phyloP scores from a whole-genome alignment of 2,797 vertebrate genomes.

The Netta rufina region DNA sequence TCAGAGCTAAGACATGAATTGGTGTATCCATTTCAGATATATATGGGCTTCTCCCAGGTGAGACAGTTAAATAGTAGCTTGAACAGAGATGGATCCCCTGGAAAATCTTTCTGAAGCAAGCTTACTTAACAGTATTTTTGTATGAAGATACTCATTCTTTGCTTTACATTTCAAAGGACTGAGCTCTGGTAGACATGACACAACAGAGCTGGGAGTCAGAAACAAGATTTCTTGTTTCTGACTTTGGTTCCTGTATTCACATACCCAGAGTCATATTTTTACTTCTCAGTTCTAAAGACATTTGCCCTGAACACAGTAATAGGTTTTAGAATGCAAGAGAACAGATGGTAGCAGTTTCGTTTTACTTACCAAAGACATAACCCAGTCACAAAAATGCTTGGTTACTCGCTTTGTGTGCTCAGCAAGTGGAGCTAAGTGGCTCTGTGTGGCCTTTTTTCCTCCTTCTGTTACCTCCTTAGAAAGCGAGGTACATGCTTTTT shows the following conservation, averaged over 20 bases:
- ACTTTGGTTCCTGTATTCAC: not conserved
- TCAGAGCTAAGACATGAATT: not conserved
- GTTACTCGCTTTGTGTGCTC: conserved; percentile 64
- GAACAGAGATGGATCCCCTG: not conserved
- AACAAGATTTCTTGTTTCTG: not conserved
- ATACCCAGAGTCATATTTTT: not conserved
- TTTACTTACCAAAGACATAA: conserved; percentile 71
- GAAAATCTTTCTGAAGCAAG: not conserved
- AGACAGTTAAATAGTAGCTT: not conserved
- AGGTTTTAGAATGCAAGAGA: not conserved
- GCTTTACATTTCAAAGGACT: not conserved
- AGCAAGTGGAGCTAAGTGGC: conserved; percentile 6
- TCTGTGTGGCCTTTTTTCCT: conserved; percentile 30
- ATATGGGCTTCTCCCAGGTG: not conserved
- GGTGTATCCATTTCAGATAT: not conserved
- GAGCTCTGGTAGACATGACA: not conserved
- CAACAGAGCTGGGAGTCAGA: not conserved
- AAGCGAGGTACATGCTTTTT: conserved; percentile 65
- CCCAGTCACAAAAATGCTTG: conserved; percentile 76
- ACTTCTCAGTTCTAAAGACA: not conserved
- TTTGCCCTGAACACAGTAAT: not conserved
- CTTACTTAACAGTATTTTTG: not conserved
- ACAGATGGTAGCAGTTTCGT: not conserved
- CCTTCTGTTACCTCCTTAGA: conserved; percentile 23
- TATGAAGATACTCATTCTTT: not conserved